Conservation (phyloP, 2,888 invertebrate species). For the Diarsia mendica region DNA sequence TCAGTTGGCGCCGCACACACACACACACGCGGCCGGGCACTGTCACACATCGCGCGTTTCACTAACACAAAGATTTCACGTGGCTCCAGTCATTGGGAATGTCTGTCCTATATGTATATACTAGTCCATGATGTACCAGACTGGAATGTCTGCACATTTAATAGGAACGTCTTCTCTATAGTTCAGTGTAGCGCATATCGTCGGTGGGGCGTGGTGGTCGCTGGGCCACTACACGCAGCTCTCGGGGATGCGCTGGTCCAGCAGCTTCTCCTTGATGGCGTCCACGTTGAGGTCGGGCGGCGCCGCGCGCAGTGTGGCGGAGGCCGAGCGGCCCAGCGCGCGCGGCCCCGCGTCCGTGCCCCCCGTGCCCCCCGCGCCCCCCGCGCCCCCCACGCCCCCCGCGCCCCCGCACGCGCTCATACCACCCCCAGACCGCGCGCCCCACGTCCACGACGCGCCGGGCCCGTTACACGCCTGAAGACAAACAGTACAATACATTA, state of each 20-base stretch:
- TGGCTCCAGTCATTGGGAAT: slow-evolving; percentile 2
- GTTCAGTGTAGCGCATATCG: not conserved
- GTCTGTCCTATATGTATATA: not conserved
- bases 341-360: slow-evolving; percentile 77
- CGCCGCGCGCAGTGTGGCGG: slow-evolving; percentile 86
- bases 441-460: slow-evolving; percentile 90
- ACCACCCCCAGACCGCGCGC: slow-evolving; percentile 84
- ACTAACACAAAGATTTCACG: slow-evolving; percentile 22
- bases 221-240: slow-evolving; percentile 93
- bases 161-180: slow-evolving; percentile 3
- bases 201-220: not conserved
- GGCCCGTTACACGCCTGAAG: slow-evolving; percentile 88
- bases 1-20: not conserved
- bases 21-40: not conserved
- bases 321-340: slow-evolving; percentile 84
- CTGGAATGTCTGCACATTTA: slow-evolving; percentile 17
- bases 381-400: slow-evolving; percentile 83
- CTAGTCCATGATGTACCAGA: slow-evolving; percentile 13
- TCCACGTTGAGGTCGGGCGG: slow-evolving; percentile 92
- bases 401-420: slow-evolving; percentile 73
- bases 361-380: slow-evolving; percentile 84
- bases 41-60: slow-evolving; percentile 22
- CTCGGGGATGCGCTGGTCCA: slow-evolving; percentile 96
- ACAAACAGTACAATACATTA: not conserved
- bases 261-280: slow-evolving; percentile 96